Conservation (phyloP, 2,113 vertebrate species). For the Arizona elegans region DNA sequence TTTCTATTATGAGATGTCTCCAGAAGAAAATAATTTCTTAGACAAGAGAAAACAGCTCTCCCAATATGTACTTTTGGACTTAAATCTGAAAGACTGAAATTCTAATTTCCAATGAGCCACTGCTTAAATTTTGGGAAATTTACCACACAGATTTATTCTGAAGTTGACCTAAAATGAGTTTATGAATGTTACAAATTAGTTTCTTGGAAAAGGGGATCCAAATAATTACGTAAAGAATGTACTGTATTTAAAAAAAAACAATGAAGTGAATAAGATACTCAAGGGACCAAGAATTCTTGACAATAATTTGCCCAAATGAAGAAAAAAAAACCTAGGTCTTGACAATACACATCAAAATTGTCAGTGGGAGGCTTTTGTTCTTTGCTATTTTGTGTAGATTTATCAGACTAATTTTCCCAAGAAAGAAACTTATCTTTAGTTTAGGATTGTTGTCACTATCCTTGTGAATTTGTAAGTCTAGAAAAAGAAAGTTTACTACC, state of each 20-base stretch:
- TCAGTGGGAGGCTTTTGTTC: background rate
- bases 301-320: background rate
- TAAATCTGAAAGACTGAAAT: background rate
- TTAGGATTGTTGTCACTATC: background rate
- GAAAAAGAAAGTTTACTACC: background rate
- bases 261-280: background rate
- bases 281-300: background rate
- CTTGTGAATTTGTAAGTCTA: background rate
- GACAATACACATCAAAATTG: background rate
- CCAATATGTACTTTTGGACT: background rate
- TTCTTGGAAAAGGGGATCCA: background rate
- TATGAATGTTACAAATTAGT: background rate
- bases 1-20: background rate
- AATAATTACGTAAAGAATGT: background rate
- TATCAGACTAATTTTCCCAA: background rate
- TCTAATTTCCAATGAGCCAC: background rate
- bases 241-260: background rate
- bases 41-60: background rate
- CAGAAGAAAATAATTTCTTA: background rate
- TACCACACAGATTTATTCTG: background rate
- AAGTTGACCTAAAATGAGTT: background rate
- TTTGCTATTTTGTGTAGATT: background rate
- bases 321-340: background rate
- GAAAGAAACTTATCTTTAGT: background rate
- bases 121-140: background rate